Conservation (phyloP, 2,797 vertebrate species). For the Tolypeutes matacus region DNA sequence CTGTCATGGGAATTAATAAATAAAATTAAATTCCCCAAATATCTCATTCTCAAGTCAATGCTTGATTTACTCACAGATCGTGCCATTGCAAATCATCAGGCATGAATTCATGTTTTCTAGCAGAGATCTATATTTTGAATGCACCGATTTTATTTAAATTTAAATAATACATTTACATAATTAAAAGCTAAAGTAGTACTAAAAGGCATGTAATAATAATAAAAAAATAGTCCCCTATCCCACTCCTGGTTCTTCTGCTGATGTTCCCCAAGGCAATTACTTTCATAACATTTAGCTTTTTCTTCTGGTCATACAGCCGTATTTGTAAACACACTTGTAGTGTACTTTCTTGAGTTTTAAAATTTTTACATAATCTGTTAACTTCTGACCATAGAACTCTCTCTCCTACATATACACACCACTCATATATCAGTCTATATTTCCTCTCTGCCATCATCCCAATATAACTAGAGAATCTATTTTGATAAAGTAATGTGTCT, state of each 20-base stretch:
- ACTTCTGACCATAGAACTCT: background rate
- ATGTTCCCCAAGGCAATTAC: background rate
- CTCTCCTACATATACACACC: background rate
- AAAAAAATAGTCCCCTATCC: background rate
- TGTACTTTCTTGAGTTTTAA: background rate
- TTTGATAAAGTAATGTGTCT: background rate
- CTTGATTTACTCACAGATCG: background rate
- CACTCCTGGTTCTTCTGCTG: background rate
- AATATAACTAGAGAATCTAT: no score
- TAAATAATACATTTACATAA: constrained; percentile 2
- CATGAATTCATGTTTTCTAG: background rate
- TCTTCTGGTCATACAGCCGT: background rate
- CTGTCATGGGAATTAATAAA: background rate
- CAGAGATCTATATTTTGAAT: background rate
- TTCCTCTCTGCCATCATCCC: background rate
- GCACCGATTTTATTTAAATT: background rate
- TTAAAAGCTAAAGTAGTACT: background rate
- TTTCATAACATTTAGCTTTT: background rate
- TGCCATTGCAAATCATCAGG: background rate
- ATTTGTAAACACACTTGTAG: background rate
- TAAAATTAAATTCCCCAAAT: background rate
- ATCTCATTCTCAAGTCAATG: background rate
- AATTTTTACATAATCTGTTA: background rate
- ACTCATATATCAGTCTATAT: background rate
- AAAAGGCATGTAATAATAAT: background rate